Percentiles rank a stretch among this genome's conserved stretches.
These are phyloP conservation scores for Drosophila ironensis DNA, from an alignment of 1,140 invertebrate genomes.

Conservation along the genomic window DNA sequence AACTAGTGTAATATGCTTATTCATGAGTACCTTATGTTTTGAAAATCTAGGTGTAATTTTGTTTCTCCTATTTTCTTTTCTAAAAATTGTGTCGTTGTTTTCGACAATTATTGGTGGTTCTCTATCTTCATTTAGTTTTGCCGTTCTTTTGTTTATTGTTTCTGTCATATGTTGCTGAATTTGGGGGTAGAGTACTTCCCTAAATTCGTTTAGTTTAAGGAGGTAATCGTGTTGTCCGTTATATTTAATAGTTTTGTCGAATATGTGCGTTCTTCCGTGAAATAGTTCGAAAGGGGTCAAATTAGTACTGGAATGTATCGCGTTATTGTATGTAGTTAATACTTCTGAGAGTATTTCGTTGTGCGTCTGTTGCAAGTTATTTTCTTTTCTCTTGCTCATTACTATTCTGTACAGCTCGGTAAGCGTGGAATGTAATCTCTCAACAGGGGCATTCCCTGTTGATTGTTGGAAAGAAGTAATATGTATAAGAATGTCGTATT, in stretches of 20 bases:
- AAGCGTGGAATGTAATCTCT: constrained; percentile 8
- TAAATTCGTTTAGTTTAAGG: constrained; percentile 12
- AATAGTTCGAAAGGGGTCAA: constrained; percentile 20
- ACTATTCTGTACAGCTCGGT: constrained; percentile 16
- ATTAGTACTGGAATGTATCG: constrained; percentile 9
- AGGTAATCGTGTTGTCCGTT: constrained; percentile 16
- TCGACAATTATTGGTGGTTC: no score
- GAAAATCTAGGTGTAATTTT: not conserved
- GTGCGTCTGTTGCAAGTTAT: constrained; percentile 1
- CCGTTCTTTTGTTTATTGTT: no score
- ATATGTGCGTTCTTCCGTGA: no score
- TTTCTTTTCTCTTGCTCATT: not conserved
- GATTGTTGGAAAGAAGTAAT: no score
- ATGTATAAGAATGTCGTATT: no score
- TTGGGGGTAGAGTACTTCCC: constrained; percentile 1
- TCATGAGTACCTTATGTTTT: not conserved
- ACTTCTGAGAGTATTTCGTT: constrained; percentile 6
- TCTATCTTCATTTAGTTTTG: no score
- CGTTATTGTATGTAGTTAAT: constrained; percentile 11
- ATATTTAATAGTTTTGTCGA: constrained; percentile 4
- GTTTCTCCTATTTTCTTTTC: no score
- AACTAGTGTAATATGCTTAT: not conserved
- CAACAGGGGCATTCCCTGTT: not conserved
- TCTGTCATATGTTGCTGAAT: no score
- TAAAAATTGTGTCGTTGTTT: no score